Evolutionary conservation across 2,113 vertebrate genomes (phyloP), one percentile per base, ranked within the genome.

Genomic region (Cyprinodon brontotheroides): DNA sequence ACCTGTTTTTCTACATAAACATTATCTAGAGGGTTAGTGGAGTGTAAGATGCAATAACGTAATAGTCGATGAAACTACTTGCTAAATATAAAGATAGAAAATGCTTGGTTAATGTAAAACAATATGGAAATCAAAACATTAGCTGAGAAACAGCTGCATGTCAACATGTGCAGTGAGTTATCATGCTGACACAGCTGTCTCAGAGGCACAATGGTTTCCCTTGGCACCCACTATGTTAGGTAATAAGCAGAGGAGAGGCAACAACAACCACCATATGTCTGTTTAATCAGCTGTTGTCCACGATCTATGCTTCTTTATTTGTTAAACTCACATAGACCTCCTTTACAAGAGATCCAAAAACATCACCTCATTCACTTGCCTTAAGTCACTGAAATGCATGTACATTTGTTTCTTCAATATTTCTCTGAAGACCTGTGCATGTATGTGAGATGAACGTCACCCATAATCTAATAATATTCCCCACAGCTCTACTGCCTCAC

Each of bases 131-230:
- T 72, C 68, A 65, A 74, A 59, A 68, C 36, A 37, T 20, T 29
- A 76, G 73, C 14, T 81, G 53, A 78, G 63, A 70, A 48, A 62
- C 59, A 78, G 63, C 40, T 50, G 66, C 7, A 3, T 60, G 79
- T 78, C 75, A 85, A 80, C 65, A 77, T 78, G 71, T 70, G 29
- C 29, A 63, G 1, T 48, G 70, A 73, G 81, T 83, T 90, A 91
- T 90, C 89, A 76, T 39, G 17, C 70, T 83, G 53, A 67, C 60
- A 77, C 81, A 90, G 87, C 86, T 89, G 79, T 82, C 69, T 40
- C 36, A 64, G 70, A 67, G 60, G 48, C 62, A 63, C 65, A 76
- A 71, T 63, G 50, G 65, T 71, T 61, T 37, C 61, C 60, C 63
- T 62, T 36, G 61, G 71, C 59, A 69, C 29, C 63, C 37, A 61